phyloP scores from a whole-genome alignment of 2,888 invertebrate genomes.

The Azorinus chamasolen region DNA sequence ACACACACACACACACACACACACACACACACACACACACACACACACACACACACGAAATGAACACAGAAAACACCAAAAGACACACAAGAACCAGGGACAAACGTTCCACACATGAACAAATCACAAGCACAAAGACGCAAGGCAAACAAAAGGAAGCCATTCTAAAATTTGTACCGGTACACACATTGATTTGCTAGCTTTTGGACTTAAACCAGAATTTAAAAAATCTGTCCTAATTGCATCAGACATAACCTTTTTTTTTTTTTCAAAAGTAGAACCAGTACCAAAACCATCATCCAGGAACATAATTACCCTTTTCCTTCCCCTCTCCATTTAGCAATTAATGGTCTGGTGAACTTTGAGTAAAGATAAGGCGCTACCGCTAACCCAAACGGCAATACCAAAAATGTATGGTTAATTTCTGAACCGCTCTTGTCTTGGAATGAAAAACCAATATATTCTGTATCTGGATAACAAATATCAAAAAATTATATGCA shows the following conservation, averaged over 20 bases:
- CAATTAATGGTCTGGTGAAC: conserved; percentile 11
- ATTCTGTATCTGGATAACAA: conserved; percentile 14
- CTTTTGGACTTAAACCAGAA: conserved; percentile 38
- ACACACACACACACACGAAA: too few species aligned
- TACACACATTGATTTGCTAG: conserved; percentile 36
- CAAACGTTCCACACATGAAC: too few species aligned
- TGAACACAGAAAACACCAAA: too few species aligned
- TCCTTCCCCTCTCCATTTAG: conserved; percentile 25
- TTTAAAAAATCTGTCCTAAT: conserved; percentile 26
- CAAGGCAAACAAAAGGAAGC: conserved; percentile 32
- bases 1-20: too few species aligned
- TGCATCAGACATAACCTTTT: conserved; percentile 8
- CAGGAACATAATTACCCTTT: conserved; percentile 17
- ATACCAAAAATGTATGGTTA: conserved; percentile 20
- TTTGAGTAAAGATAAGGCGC: conserved; percentile 22
- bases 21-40: conserved; percentile 21
- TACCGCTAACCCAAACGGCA: conserved; percentile 24
- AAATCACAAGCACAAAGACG: too few species aligned
- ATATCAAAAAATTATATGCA: conserved; percentile 36
- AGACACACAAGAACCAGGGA: too few species aligned
- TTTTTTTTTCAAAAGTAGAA: background rate
- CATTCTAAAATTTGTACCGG: conserved; percentile 41
- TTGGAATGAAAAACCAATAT: conserved; percentile 28
- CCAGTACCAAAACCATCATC: conserved; percentile 53
- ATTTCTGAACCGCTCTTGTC: background rate